Evolutionary conservation across 2,113 vertebrate genomes (phyloP), one percentile per base, ranked within the genome.

Genomic region (Rutilus rutilus): DNA sequence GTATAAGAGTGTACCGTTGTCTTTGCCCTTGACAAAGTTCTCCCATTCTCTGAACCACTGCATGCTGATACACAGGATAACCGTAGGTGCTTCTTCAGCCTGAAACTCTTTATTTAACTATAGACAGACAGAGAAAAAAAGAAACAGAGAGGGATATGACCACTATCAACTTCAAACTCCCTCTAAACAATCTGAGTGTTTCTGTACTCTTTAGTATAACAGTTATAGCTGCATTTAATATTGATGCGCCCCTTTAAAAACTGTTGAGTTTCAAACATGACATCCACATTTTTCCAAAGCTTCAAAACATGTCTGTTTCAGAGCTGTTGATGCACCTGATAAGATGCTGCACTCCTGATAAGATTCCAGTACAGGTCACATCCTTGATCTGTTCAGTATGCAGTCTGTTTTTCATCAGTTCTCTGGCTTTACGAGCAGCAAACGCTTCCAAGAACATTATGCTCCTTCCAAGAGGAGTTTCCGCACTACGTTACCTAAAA

Each of bases 21-120:
- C 98, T 93, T 97, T 99, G 78, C 97, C 98, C 92, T 99, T 99
- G 90, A 99, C 98, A 17, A 99, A 99, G 85, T 95, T 94, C 93
- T 99, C 98, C 98, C 98, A 99, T 91, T 99, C 98, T 0, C 98
- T 96, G 94, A 99, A 99, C 98, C 98, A 99, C 93, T 99, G 98
- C 98, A 99, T 99, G 93, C 97, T 98, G 93, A 99, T 98, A 67
- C 98, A 99, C 89, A 97, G 95, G 91, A 99, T 99, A 89, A 98
- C 96, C 0, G 94, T 88, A 0, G 98, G 98, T 2, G 97, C 96
- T 92, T 99, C 98, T 91, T 99, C 98, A 0, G 97, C 97, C 93
- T 99, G 98, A 92, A 99, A 99, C 21, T 98, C 98, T 92, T 99
- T 99, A 95, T 99, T 99, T 87, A 99, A 94, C 98, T 99, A 87